Evolutionary conservation across 2,888 invertebrate genomes (phyloP).

Genomic region (Linyphia triangularis): DNA sequence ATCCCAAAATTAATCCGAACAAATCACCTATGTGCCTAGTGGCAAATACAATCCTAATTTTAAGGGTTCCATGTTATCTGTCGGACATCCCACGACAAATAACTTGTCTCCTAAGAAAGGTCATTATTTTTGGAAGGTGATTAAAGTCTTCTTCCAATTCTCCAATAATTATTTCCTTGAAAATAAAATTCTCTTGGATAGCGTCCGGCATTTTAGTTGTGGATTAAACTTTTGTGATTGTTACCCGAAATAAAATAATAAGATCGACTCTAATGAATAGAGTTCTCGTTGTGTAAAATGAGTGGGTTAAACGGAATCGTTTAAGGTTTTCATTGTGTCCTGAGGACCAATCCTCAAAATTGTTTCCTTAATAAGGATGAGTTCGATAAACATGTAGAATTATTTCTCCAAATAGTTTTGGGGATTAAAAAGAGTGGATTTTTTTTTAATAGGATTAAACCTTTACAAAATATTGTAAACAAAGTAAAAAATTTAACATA

Average conservation of each 20-base stretch:
- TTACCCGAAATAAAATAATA: neutral
- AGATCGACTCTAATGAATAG: neutral
- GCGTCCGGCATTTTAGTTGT: neutral
- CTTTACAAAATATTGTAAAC: too few species aligned
- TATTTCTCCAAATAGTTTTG: too few species aligned
- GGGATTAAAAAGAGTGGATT: too few species aligned
- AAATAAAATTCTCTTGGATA: slow-evolving; percentile 16
- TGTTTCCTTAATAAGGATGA: too few species aligned
- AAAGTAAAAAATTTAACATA: too few species aligned
- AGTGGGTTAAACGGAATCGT: neutral
- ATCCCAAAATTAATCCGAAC: slow-evolving; percentile 4
- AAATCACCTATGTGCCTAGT: neutral
- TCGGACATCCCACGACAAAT: slow-evolving; percentile 29
- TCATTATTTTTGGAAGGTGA: slow-evolving; percentile 49
- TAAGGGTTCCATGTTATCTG: neutral
- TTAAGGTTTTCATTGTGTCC: neutral
- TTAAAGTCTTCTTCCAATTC: slow-evolving; percentile 21
- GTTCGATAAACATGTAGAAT: too few species aligned
- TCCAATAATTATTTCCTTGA: slow-evolving; percentile 40
- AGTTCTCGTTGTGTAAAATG: neutral
- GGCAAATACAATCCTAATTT: neutral
- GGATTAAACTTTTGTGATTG: slow-evolving; percentile 4
- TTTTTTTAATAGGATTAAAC: too few species aligned
- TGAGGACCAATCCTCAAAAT: neutral
- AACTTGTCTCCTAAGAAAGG: slow-evolving; percentile 17